Conservation (phyloP, 2,888 invertebrate genomes). For the Scaptomyza caliginosa region DNA sequence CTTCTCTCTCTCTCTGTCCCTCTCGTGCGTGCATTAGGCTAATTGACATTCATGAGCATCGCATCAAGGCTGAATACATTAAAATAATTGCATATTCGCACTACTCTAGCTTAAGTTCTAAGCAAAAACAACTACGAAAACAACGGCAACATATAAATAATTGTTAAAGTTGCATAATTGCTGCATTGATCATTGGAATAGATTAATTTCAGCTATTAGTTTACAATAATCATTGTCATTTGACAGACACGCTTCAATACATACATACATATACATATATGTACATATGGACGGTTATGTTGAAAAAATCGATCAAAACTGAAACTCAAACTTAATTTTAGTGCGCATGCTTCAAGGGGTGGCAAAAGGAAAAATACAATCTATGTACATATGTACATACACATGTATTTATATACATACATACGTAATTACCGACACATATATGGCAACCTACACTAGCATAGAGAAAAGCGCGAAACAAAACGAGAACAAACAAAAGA, state of each 20-base stretch:
- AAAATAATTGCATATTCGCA: constrained; percentile 76
- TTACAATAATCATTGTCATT: constrained; percentile 40
- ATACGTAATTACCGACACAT: constrained; percentile 34
- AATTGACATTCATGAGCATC: constrained; percentile 77
- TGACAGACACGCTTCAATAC: constrained; percentile 7
- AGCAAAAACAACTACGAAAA: constrained; percentile 11
- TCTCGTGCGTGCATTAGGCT: constrained; percentile 52
- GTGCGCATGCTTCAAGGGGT: constrained; percentile 47
- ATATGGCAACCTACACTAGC: constrained; percentile 43
- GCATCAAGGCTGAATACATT: constrained; percentile 76
- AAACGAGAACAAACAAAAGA: constrained; percentile 55
- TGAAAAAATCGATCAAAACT: constrained; percentile 67
- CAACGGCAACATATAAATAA: too few relatives aligned
- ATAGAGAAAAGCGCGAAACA: constrained; percentile 29
- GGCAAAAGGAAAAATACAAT: background rate
- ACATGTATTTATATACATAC: constrained; percentile 2
- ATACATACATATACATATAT: background rate
- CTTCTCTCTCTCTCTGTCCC: background rate
- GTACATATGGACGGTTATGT: background rate
- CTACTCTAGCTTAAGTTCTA: constrained; percentile 46
- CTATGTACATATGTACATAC: constrained; percentile 9
- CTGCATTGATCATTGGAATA: constrained; percentile 45
- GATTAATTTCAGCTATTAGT: constrained; percentile 34
- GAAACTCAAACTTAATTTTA: constrained; percentile 26
- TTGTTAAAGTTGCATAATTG: constrained; percentile 46